These are phyloP conservation scores for Falco novaeseelandiae DNA, from an alignment of 2,797 vertebrate genomes.

Conservation along the genomic window DNA sequence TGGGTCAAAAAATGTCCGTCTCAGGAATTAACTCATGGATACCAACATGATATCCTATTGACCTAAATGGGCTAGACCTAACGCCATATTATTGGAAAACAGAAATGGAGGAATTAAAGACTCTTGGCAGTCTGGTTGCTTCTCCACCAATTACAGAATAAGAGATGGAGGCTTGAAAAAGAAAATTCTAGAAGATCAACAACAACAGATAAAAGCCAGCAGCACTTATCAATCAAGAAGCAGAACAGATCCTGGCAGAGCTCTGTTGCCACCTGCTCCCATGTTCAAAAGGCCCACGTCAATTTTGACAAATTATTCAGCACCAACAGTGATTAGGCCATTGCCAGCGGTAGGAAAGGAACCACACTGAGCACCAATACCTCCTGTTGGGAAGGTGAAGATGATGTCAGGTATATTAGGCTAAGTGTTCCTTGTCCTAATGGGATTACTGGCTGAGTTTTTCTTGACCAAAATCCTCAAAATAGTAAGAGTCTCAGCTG, in stretches of 20 bases:
- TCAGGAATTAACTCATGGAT: background rate
- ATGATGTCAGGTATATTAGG: background rate
- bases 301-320: background rate
- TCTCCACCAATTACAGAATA: background rate
- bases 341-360: background rate
- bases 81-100: background rate
- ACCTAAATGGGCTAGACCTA: background rate
- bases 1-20: background rate
- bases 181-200: background rate
- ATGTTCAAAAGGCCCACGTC: background rate
- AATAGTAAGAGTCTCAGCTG: background rate
- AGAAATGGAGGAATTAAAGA: background rate
- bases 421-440: background rate
- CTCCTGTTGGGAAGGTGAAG: background rate
- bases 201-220: background rate
- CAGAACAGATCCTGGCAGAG: background rate
- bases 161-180: background rate
- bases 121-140: background rate
- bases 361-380: background rate
- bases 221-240: background rate
- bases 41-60: background rate
- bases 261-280: accelerated
- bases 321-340: background rate
- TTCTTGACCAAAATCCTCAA: background rate
- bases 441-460: background rate